A percentile compares a stretch with the other conserved stretches of the same genome.
Evolutionary conservation across 2,797 vertebrate genomes (phyloP).

Genomic region (Phaenicophaeus curvirostris): DNA sequence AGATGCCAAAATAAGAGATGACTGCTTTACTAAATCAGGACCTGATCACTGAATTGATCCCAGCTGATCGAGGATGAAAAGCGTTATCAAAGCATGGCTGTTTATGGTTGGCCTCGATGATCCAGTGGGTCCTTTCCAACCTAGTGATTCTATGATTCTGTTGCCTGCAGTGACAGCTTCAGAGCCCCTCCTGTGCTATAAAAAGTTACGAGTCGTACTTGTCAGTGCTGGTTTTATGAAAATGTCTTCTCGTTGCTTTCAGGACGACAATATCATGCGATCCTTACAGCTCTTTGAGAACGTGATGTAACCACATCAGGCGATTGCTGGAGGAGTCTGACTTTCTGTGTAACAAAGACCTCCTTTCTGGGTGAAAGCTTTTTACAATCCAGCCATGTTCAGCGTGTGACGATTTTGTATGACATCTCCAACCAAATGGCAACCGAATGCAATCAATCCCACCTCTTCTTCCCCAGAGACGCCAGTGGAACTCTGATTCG

Average conservation of each 20-base stretch:
- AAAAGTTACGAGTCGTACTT: background rate
- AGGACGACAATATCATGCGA: conserved; percentile 98
- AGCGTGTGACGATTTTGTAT: conserved; percentile 66
- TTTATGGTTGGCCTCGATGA: too few relatives aligned
- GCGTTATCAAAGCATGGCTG: background rate
- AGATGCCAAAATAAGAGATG: background rate
- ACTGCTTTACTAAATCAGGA: background rate
- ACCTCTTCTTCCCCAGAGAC: conserved; percentile 52
- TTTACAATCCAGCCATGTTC: conserved; percentile 65
- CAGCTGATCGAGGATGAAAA: background rate
- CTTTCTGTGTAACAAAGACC: conserved; percentile 46
- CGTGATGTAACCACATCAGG: conserved; percentile 83
- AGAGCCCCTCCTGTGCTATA: background rate
- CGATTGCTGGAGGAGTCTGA: conserved; percentile 29
- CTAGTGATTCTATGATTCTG: too few relatives aligned
- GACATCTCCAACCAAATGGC: conserved; percentile 41
- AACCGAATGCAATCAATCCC: conserved; percentile 48
- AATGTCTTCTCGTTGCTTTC: conserved; percentile 36
- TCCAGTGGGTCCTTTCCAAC: too few relatives aligned
- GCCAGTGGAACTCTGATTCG: conserved; percentile 57
- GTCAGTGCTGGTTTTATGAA: background rate
- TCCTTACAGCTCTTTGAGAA: conserved; percentile 99
- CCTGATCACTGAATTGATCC: background rate
- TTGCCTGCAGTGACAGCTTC: background rate
- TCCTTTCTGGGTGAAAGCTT: conserved; percentile 68